Conservation (phyloP, 2,888 invertebrate genomes). For the Xestia xanthographa region DNA sequence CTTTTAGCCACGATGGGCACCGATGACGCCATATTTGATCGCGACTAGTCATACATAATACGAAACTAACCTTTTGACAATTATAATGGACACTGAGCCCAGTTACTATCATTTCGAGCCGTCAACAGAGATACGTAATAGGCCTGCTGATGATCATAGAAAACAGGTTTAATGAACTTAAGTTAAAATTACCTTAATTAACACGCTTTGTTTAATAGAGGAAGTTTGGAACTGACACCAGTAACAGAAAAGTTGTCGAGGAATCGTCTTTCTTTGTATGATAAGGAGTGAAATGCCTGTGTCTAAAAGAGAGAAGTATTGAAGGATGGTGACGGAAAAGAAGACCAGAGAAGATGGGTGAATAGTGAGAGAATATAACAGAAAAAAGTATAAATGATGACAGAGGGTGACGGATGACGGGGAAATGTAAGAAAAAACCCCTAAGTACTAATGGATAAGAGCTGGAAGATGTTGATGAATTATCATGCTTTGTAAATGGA, state of each 20-base stretch:
- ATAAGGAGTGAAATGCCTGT: neutral
- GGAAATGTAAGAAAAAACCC: neutral
- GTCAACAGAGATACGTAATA: no score
- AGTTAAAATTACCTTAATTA: neutral
- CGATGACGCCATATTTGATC: no score
- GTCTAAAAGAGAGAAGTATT: neutral
- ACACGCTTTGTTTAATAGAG: neutral
- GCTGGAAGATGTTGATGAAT: neutral
- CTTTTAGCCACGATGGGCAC: no score
- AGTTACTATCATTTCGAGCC: no score
- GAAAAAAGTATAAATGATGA: neutral
- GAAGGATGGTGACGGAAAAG: neutral
- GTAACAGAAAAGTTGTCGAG: neutral
- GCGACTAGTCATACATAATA: no score
- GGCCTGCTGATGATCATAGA: neutral
- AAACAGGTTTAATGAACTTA: neutral
- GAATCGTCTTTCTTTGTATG: neutral
- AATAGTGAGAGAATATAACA: neutral
- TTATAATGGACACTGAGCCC: no score
- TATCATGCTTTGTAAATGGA: neutral
- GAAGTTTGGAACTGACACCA: neutral
- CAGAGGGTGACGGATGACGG: neutral
- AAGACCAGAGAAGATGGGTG: neutral
- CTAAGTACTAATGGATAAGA: neutral
- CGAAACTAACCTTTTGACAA: no score